A percentile compares a stretch with the other conserved stretches of the same genome.
Evolutionary conservation across 2,797 vertebrate species (phyloP).

Genomic region (Cyprinella venusta): DNA sequence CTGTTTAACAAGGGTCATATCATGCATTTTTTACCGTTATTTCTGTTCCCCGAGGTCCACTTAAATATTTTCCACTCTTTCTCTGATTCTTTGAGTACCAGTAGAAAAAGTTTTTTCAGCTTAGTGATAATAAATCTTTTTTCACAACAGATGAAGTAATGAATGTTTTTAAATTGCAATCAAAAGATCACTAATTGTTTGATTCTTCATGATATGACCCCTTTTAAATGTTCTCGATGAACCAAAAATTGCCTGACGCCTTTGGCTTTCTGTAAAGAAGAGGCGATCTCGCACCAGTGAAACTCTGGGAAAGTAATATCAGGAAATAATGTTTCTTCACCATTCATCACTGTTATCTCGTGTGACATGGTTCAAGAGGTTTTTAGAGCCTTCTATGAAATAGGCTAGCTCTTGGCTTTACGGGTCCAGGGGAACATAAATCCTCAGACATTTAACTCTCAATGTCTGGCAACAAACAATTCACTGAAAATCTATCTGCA

Average conservation of each 20-base stretch:
- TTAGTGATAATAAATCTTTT: background rate
- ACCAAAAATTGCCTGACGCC: background rate
- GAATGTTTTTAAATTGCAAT: background rate
- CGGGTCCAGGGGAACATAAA: conserved; percentile 59
- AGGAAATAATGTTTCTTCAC: conserved; percentile 41
- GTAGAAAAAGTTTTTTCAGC: background rate
- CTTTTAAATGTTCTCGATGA: background rate
- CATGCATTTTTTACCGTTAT: background rate
- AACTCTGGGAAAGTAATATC: conserved; percentile 45
- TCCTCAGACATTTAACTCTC: conserved; percentile 7
- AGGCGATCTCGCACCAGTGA: background rate
- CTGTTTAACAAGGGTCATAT: background rate
- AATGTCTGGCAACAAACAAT: conserved; percentile 62
- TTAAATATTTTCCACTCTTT: background rate
- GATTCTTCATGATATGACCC: background rate
- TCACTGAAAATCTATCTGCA: background rate
- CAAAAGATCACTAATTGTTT: background rate
- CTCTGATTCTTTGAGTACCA: background rate
- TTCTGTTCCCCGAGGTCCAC: background rate
- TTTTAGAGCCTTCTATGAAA: conserved; percentile 54
- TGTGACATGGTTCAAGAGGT: conserved; percentile 37
- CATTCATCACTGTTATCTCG: conserved; percentile 50
- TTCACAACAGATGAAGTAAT: background rate
- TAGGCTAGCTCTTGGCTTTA: conserved; percentile 26
- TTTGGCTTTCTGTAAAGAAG: background rate